phyloP scores from a whole-genome alignment of 2,797 vertebrate genomes.

The Eremophila alpestris region DNA sequence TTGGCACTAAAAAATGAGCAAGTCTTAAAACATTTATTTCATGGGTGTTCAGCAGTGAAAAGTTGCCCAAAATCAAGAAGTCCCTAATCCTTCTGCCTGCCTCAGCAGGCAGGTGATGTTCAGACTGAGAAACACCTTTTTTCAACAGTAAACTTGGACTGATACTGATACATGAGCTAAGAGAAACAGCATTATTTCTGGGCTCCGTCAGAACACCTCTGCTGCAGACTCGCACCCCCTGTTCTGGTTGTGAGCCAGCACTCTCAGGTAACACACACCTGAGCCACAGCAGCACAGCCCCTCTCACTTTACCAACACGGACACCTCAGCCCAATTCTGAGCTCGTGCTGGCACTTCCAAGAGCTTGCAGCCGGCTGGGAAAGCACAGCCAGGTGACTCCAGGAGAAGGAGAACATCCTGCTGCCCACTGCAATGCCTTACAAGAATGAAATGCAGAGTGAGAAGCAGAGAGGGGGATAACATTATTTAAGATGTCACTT shows the following conservation, averaged over 20 bases:
- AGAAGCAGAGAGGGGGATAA: not conserved
- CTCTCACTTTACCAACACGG: not conserved
- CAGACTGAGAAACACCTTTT: not conserved
- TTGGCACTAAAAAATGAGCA: not conserved
- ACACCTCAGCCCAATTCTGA: not conserved
- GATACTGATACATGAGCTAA: not conserved
- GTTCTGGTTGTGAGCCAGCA: not conserved
- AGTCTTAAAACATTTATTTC: not conserved
- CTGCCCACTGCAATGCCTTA: not conserved
- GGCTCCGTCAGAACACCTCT: not conserved
- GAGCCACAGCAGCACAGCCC: not conserved
- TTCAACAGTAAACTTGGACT: not conserved
- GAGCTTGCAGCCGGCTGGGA: not conserved
- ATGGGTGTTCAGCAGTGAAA: not conserved
- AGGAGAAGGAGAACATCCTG: not conserved
- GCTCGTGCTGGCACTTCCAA: not conserved
- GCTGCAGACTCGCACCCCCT: fast-evolving
- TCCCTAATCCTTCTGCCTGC: not conserved
- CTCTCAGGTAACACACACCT: not conserved
- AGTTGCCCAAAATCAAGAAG: not conserved
- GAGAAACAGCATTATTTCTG: not conserved
- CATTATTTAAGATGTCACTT: not conserved
- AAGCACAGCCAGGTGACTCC: not conserved
- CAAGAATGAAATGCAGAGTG: not conserved
- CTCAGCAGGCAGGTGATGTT: not conserved